These are phyloP conservation scores for Palloptera scutellata DNA, from an alignment of 2,888 invertebrate genomes.

Conservation along the genomic window DNA sequence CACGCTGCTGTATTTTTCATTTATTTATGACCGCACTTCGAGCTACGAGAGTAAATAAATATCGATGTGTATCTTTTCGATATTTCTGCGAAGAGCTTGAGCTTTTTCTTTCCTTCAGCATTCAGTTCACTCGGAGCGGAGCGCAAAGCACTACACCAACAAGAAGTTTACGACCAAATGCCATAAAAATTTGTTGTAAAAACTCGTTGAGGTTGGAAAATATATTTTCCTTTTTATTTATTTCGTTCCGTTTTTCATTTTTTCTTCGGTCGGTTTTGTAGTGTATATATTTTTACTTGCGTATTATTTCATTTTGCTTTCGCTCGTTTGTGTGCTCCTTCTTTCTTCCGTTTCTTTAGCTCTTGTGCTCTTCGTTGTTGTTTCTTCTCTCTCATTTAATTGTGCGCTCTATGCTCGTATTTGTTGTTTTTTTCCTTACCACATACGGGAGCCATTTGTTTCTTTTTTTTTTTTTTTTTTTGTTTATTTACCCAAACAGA, in stretches of 20 bases:
- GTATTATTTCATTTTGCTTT: slow-evolving; percentile 14
- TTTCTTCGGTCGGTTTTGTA: slow-evolving; percentile 17
- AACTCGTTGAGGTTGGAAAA: slow-evolving; percentile 53
- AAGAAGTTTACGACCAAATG: slow-evolving; percentile 65
- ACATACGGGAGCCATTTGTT: not conserved
- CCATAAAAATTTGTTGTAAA: slow-evolving; percentile 64
- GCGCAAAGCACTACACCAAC: slow-evolving; percentile 61
- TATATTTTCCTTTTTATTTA: slow-evolving; percentile 18
- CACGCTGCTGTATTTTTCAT: no score
- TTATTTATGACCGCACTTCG: no score
- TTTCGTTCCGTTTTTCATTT: slow-evolving; percentile 17
- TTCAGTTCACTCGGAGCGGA: slow-evolving; percentile 47
- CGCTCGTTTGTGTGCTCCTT: slow-evolving; percentile 8
- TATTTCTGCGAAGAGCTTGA: no score
- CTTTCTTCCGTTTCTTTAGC: slow-evolving; percentile 19
- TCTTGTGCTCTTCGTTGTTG: slow-evolving; percentile 18
- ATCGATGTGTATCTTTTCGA: no score
- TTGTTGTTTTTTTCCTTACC: slow-evolving; percentile 2
- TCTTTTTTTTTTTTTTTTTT: not conserved
- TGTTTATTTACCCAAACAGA: not conserved
- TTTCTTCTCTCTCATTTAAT: not conserved
- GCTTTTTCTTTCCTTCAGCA: no score
- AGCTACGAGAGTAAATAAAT: no score
- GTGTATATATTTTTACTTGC: not conserved
- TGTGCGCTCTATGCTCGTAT: not conserved